Percentiles rank a stretch among this genome's conserved stretches.
These are phyloP conservation scores for Clarias platycephalus DNA, from an alignment of 2,797 vertebrate species.

Conservation along the genomic window DNA sequence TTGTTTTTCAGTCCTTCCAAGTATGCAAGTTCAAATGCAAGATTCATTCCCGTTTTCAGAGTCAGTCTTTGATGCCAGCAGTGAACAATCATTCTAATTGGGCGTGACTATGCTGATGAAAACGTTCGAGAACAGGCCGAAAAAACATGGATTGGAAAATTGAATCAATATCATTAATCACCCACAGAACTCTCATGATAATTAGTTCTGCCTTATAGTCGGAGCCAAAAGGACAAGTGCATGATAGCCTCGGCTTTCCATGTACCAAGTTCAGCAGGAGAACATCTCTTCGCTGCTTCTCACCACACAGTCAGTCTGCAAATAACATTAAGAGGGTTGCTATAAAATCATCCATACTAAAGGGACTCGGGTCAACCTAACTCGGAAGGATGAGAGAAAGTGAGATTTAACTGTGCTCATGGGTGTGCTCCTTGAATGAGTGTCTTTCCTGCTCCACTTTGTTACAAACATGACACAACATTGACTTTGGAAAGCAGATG, in stretches of 20 bases:
- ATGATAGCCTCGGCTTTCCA: conserved; percentile 57
- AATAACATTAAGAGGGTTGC: background rate
- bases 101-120: conserved; percentile 77
- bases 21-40: conserved; percentile 48
- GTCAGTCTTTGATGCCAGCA: conserved; percentile 74
- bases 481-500: conserved; percentile 58
- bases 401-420: conserved; percentile 14
- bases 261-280: conserved; percentile 57
- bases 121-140: conserved; percentile 70
- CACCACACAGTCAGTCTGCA: conserved; percentile 2
- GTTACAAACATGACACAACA: conserved; percentile 63
- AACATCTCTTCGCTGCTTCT: conserved; percentile 8
- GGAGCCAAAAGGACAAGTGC: conserved; percentile 62
- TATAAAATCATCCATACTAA: conserved; percentile 1
- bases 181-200: conserved; percentile 73
- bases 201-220: conserved; percentile 79
- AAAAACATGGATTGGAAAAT: conserved; percentile 74
- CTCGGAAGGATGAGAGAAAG: conserved; percentile 25
- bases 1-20: conserved; percentile 66
- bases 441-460: conserved; percentile 43
- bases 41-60: conserved; percentile 62
- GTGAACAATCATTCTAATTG: conserved; percentile 80
- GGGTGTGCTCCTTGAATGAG: conserved; percentile 29
- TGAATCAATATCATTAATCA: conserved; percentile 84
- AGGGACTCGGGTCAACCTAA: conserved; percentile 25